phyloP scores from a whole-genome alignment of 2,113 vertebrate species.

The Acanthisitta chloris region DNA sequence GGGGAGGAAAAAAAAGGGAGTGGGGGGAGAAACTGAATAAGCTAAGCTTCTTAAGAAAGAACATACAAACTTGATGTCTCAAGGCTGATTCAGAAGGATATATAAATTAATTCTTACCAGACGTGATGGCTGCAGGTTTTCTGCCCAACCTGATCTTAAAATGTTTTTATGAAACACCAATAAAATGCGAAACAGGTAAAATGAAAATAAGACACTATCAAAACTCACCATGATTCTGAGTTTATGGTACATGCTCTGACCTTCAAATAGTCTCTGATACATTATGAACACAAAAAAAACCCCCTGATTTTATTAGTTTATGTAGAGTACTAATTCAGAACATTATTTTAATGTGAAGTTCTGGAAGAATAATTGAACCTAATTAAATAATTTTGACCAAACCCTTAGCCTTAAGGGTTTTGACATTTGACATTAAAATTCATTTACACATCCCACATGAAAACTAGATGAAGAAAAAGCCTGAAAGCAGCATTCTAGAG shows the following conservation, averaged over 20 bases:
- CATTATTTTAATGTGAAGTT: background rate
- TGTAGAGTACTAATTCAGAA: background rate
- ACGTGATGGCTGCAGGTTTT: background rate
- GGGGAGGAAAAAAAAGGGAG: background rate
- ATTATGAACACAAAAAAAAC: background rate
- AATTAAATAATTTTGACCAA: background rate
- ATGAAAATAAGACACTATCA: background rate
- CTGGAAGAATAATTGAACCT: background rate
- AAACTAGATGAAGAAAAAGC: background rate
- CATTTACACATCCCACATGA: background rate
- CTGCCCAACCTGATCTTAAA: background rate
- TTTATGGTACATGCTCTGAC: background rate
- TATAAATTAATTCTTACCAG: background rate
- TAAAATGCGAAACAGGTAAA: background rate
- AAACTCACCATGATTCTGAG: background rate
- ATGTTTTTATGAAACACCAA: background rate
- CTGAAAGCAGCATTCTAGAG: slow-evolving; percentile 9
- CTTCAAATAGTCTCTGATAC: background rate
- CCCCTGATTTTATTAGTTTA: background rate
- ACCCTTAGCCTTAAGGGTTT: background rate
- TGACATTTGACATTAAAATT: background rate
- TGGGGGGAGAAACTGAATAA: background rate
- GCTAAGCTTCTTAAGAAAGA: background rate
- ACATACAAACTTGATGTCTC: background rate
- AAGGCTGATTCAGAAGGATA: background rate